phyloP scores from a whole-genome alignment of 1,140 invertebrate genomes.

The Physella acuta region DNA sequence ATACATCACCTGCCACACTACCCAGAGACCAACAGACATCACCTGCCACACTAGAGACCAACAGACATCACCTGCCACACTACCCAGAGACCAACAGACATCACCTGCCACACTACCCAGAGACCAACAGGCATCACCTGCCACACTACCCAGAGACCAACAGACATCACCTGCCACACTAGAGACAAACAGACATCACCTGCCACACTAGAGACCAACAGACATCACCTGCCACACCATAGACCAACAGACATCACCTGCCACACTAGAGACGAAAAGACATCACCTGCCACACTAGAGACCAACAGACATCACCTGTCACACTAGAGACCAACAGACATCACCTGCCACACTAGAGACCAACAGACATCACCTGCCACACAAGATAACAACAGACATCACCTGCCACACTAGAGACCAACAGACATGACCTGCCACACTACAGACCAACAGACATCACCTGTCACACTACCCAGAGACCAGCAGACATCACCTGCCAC shows the following conservation, averaged over 20 bases:
- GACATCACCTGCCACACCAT: background rate
- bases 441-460: background rate
- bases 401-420: background rate
- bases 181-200: background rate
- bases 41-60: too few species aligned
- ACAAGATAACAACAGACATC: background rate
- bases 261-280: background rate
- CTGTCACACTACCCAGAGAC: background rate
- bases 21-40: too few species aligned
- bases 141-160: background rate
- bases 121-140: background rate
- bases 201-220: background rate
- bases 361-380: background rate
- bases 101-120: too few species aligned
- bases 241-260: background rate
- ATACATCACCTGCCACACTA: background rate
- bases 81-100: too few species aligned
- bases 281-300: background rate
- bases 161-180: background rate
- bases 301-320: background rate
- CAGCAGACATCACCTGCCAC: background rate
- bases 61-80: too few species aligned
- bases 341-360: background rate
- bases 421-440: background rate
- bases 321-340: background rate